Base-by-base conservation (phyloP, 1,140 invertebrate genomes). In the Zophobas morio region DNA sequence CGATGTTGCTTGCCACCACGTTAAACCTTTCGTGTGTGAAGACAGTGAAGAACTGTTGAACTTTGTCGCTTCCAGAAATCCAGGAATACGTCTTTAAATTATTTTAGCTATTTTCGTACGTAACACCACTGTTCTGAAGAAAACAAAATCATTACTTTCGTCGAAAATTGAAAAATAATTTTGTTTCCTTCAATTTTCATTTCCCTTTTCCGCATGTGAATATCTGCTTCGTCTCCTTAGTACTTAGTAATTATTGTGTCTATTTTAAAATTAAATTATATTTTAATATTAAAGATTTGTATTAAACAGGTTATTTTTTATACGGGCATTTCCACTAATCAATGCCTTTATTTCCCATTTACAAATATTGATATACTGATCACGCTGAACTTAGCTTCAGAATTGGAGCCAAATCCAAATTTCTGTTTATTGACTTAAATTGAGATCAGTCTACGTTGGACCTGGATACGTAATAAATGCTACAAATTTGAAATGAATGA, bases 11-110 rank as follows among this genome's bases (percentile, higher is more conserved):
- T 96, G 96, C 83, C 94, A 96, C 85, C 95, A 97, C 86, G 89
- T 96, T 74, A 97, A 97, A 87, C 95, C 95, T 1, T 96, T 96
- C 89, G 94, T 97, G 1, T 97, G 96, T 86, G 95, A 97, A 87
- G 95, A 96, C 89, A 95, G 94, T 85, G 95, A 96, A 78, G 95
- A 96, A 87, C 90, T 96, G n/a, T 88, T 96, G 79, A 96, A 95
- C 88, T 96, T 96, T 83, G 95, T 96, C 33, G 92, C 94, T 80
- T 95, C 94, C 6, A 91, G 94, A 83, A 96, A 96, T 86, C 94
- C 94, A 37, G 92, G 92, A 81, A 92, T 95, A 76, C 93, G 94
- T 86, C 90, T 96, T 80, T 96, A 92, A 94, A 78, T 79, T 75
- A 57, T 75, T 80, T 60, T 70, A 76, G n/a, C n/a, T 51, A 34